Evolutionary conservation across 2,888 invertebrate species (phyloP).

Genomic region (Synanthedon andrenaeformis): DNA sequence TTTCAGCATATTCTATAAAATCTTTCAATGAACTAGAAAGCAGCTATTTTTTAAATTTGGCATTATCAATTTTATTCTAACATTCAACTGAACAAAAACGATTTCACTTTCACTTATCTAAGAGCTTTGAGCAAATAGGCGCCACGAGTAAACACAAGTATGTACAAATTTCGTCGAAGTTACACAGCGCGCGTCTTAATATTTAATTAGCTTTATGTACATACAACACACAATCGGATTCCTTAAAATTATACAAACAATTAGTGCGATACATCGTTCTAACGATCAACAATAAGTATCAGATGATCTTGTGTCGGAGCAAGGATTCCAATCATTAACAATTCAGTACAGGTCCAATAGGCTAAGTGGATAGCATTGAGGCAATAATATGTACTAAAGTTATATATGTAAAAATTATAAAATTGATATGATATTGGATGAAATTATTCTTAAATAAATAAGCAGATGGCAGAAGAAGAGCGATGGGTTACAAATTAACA

Average conservation of each 20-base stretch:
- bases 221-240: conserved; percentile 40
- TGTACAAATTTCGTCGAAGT: conserved; percentile 38
- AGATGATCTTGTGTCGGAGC: conserved; percentile 9
- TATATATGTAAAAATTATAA: too few relatives aligned
- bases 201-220: conserved; percentile 9
- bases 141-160: conserved; percentile 16
- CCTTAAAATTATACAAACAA: conserved; percentile 32
- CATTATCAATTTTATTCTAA: background rate
- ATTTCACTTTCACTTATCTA: conserved; percentile 10
- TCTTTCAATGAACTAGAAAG: conserved; percentile 10
- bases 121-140: conserved; percentile 47
- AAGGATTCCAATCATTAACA: conserved; percentile 19
- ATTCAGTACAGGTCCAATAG: conserved; percentile 15
- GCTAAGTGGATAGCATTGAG: conserved; percentile 14
- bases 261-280: conserved; percentile 42
- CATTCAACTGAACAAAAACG: background rate
- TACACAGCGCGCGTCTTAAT: conserved; percentile 52
- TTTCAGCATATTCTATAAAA: conserved; percentile 13
- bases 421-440: too few relatives aligned
- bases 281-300: conserved; percentile 45
- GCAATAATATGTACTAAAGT: too few relatives aligned
- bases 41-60: conserved; percentile 9
- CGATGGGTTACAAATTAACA: too few relatives aligned
- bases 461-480: too few relatives aligned
- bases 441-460: too few relatives aligned